phyloP scores from a whole-genome alignment of 2,113 vertebrate genomes.

The Gnathonemus echidnorhynchus region DNA sequence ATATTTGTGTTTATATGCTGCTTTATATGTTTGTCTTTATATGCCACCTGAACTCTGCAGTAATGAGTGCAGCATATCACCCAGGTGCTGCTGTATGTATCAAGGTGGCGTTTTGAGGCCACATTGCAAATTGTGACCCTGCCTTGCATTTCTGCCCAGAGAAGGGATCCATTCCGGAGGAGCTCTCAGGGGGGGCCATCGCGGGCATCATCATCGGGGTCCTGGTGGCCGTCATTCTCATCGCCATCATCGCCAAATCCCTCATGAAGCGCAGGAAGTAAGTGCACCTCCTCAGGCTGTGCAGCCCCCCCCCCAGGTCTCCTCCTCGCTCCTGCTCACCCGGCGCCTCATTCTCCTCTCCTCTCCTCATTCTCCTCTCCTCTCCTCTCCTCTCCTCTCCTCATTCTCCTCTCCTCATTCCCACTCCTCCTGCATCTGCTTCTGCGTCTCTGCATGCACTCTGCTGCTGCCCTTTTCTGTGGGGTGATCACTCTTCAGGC shows the following conservation, averaged over 20 bases:
- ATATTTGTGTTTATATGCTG: neutral
- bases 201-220: constrained; percentile 60
- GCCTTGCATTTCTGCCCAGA: constrained; percentile 25
- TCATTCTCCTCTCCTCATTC: neutral
- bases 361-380: neutral
- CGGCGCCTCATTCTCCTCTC: neutral
- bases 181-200: constrained; percentile 55
- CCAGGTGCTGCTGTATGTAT: neutral
- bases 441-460: neutral
- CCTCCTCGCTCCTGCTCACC: neutral
- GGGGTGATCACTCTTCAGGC: neutral
- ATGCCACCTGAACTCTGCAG: neutral
- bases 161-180: constrained; percentile 23
- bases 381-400: neutral
- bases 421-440: neutral
- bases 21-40: too few species aligned
- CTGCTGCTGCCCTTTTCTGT: neutral
- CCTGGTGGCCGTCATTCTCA: constrained; percentile 29
- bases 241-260: constrained; percentile 32
- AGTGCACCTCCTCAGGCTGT: constrained; percentile 36
- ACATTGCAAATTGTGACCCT: neutral
- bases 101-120: neutral
- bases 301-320: neutral
- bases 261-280: constrained; percentile 52
- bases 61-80: neutral